These are phyloP conservation scores for Nibea albiflora DNA, from an alignment of 2,113 vertebrate genomes.

Conservation along the genomic window DNA sequence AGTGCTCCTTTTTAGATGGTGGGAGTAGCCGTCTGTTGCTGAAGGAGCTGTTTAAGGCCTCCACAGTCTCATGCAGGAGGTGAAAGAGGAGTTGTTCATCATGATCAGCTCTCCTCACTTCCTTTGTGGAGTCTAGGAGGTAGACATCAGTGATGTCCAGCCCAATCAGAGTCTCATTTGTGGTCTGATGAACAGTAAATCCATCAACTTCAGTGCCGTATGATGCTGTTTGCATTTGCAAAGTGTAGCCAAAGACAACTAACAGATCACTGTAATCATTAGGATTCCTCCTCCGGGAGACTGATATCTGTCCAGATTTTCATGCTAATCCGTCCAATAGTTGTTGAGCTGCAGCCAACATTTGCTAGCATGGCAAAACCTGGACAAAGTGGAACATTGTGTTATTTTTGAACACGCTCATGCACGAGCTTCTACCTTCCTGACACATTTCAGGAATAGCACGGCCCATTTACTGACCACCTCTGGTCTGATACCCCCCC, in stretches of 20 bases:
- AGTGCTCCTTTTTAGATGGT: too few species aligned
- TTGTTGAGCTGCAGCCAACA: not conserved
- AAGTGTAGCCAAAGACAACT: not conserved
- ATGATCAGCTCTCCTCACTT: too few species aligned
- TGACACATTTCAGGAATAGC: constrained; percentile 68
- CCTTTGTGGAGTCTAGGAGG: too few species aligned
- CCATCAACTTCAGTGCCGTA: too few species aligned
- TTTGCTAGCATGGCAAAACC: not conserved
- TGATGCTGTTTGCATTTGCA: too few species aligned
- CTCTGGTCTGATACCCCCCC: not conserved
- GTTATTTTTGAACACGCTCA: constrained; percentile 57
- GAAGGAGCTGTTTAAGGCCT: too few species aligned
- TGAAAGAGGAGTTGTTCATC: too few species aligned
- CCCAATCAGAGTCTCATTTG: too few species aligned
- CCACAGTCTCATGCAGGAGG: too few species aligned
- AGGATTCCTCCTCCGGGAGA: not conserved
- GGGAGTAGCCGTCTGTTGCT: too few species aligned
- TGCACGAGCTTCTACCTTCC: constrained; percentile 29
- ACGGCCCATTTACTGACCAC: constrained; percentile 59
- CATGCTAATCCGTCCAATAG: not conserved
- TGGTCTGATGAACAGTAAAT: too few species aligned
- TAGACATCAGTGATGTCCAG: too few species aligned
- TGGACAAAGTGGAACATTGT: constrained; percentile 56
- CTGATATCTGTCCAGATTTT: not conserved
- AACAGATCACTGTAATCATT: not conserved